Evolutionary conservation across 2,113 vertebrate genomes (phyloP).

Genomic region (Stigmatopora argus): DNA sequence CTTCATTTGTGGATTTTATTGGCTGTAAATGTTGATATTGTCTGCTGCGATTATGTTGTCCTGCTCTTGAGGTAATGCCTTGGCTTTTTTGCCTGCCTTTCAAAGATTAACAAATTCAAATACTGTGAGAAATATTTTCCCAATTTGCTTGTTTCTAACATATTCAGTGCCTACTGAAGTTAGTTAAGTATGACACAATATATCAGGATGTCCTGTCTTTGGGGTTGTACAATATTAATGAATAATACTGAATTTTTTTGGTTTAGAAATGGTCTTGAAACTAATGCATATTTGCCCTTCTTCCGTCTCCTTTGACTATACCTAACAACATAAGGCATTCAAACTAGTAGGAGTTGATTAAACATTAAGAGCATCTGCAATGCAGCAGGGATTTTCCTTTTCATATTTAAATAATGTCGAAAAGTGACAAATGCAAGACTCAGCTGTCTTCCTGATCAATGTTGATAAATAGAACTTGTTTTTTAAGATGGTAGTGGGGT

Average conservation of each 20-base stretch:
- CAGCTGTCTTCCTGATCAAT: not conserved
- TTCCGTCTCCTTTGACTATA: not conserved
- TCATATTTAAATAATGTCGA: not conserved
- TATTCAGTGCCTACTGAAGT: not conserved
- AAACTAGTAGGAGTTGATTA: not conserved
- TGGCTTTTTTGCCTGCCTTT: not conserved
- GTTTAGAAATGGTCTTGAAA: not conserved
- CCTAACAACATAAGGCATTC: not conserved
- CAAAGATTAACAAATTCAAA: not conserved
- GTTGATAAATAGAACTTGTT: slow-evolving; percentile 33
- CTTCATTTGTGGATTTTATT: slow-evolving; percentile 15
- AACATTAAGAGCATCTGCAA: not conserved
- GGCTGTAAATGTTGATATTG: slow-evolving; percentile 1
- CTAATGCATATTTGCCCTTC: not conserved
- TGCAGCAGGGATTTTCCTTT: not conserved
- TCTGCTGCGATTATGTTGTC: not conserved
- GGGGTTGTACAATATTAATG: no score
- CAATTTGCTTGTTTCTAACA: not conserved
- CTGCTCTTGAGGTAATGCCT: slow-evolving; percentile 35
- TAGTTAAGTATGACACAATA: not conserved
- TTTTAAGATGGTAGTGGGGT: slow-evolving; percentile 42
- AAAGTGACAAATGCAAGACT: slow-evolving; percentile 14
- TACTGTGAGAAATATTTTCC: not conserved
- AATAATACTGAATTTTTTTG: not conserved
- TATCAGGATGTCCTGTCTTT: no score